These are phyloP conservation scores for Danaus plexippus DNA, from an alignment of 1,140 invertebrate genomes.

Conservation along the genomic window DNA sequence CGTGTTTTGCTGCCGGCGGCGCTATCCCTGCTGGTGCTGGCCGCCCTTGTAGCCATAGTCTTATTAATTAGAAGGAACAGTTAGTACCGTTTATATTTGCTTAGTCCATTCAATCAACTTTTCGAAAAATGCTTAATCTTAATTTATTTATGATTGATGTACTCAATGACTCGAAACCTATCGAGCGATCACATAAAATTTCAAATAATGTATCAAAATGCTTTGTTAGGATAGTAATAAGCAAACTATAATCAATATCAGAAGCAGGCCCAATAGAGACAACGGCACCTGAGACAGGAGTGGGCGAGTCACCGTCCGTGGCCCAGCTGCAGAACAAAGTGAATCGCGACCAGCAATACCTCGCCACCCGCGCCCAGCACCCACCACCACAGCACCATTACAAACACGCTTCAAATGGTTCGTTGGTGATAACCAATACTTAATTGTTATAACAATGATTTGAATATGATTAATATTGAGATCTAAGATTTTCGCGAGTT, in stretches of 20 bases:
- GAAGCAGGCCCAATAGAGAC: slow-evolving; percentile 61
- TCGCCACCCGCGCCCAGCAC: slow-evolving; percentile 73
- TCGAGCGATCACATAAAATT: no score
- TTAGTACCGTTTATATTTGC: slow-evolving; percentile 57
- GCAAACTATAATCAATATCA: slow-evolving; percentile 18
- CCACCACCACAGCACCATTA: slow-evolving; percentile 63
- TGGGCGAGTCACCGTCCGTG: slow-evolving; percentile 79
- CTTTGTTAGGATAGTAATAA: no score
- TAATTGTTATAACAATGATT: no score
- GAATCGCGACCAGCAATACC: slow-evolving; percentile 81
- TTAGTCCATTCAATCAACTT: no score
- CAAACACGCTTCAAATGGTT: slow-evolving; percentile 63
- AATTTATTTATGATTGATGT: no score
- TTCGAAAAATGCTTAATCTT: no score
- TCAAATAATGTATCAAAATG: no score
- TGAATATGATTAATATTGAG: no score
- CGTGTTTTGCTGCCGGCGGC: slow-evolving; percentile 79
- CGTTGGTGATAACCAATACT: no score
- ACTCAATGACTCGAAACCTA: no score
- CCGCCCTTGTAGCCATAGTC: slow-evolving; percentile 74
- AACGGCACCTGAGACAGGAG: slow-evolving; percentile 48
- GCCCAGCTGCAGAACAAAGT: slow-evolving; percentile 83
- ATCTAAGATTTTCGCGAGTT: no score
- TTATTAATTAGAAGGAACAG: slow-evolving; percentile 77
- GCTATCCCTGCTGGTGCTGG: slow-evolving; percentile 77